Conservation (phyloP, 1,140 invertebrate genomes). For the Nymphalis io region DNA sequence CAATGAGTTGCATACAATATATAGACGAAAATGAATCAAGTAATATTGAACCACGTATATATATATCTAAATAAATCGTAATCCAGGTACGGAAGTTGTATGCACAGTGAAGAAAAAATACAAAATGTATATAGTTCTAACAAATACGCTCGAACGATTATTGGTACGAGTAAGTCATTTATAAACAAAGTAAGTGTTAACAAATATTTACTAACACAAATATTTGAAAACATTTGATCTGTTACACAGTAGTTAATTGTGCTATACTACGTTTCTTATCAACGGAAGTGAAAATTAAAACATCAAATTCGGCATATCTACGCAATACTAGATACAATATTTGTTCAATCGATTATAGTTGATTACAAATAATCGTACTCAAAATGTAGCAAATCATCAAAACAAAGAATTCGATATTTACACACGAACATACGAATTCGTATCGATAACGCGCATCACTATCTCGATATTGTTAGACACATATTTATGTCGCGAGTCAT, state of each 20-base stretch:
- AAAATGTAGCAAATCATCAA: conserved; percentile 67
- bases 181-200: conserved; percentile 34
- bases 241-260: conserved; percentile 38
- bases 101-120: conserved; percentile 4
- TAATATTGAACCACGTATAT: neutral
- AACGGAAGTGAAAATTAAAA: conserved; percentile 39
- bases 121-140: neutral
- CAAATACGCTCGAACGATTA: conserved; percentile 20
- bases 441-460: conserved; percentile 50
- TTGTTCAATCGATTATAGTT: conserved; percentile 60
- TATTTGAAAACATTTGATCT: conserved; percentile 34
- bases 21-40: conserved; percentile 6
- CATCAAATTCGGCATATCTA: conserved; percentile 38
- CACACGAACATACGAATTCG: conserved; percentile 48
- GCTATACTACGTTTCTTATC: conserved; percentile 26
- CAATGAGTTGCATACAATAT: no score
- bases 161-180: conserved; percentile 23
- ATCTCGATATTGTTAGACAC: conserved; percentile 15
- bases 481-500: conserved; percentile 13
- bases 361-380: conserved; percentile 51
- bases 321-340: conserved; percentile 48
- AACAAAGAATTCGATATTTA: conserved; percentile 62
- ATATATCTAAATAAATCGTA: neutral
- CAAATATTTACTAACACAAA: conserved; percentile 31
- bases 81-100: conserved; percentile 12